phyloP scores from a whole-genome alignment of 2,888 invertebrate species.

The Trisateles emortualis region DNA sequence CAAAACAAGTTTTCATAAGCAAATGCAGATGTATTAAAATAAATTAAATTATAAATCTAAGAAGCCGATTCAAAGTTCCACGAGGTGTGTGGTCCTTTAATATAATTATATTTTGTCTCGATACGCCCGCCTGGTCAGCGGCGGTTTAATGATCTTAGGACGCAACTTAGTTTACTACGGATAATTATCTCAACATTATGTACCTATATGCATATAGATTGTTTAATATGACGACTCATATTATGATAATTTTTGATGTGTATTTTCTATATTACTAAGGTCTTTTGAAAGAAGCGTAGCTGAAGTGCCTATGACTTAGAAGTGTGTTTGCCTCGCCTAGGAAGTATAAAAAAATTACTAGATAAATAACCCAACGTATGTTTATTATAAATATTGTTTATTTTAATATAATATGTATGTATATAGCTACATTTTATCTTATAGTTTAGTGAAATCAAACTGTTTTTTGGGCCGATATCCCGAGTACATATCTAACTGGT shows the following conservation, averaged over 20 bases:
- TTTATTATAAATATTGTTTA: too few relatives aligned
- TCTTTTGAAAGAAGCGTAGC: background rate
- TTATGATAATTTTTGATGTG: background rate
- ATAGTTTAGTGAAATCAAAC: too few relatives aligned
- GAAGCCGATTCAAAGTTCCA: slow-evolving; percentile 33
- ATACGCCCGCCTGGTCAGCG: slow-evolving; percentile 25
- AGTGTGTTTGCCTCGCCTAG: too few relatives aligned
- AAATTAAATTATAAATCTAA: slow-evolving; percentile 39
- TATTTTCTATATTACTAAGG: background rate
- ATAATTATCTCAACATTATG: slow-evolving; percentile 43
- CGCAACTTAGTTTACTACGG: slow-evolving; percentile 54
- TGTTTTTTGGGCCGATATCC: background rate
- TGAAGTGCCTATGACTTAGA: too few relatives aligned
- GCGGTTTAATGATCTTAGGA: slow-evolving; percentile 45
- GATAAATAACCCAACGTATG: too few relatives aligned
- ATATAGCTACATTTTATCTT: too few relatives aligned
- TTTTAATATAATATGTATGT: too few relatives aligned
- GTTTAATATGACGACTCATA: slow-evolving; percentile 11
- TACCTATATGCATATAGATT: slow-evolving; percentile 33
- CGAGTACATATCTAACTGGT: background rate
- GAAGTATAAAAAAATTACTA: too few relatives aligned
- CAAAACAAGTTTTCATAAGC: slow-evolving; percentile 26
- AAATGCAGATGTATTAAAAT: slow-evolving; percentile 9
- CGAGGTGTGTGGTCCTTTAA: slow-evolving; percentile 55
- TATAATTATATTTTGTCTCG: slow-evolving; percentile 40